Evolutionary conservation across 2,888 invertebrate species (phyloP).

Genomic region (Gisinianus flammeolus): DNA sequence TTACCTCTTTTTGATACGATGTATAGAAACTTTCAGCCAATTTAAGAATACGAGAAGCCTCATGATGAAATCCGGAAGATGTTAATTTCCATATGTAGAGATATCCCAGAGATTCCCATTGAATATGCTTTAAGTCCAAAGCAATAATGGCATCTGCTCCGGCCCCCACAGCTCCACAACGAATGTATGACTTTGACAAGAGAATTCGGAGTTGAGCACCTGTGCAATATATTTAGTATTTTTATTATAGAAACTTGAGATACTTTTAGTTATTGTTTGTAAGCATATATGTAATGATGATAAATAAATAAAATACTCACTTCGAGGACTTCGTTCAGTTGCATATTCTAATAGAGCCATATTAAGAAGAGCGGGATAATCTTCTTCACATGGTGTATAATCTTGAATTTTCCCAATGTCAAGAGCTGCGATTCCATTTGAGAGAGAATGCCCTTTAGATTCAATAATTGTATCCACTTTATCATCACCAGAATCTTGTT

Average conservation of each 20-base stretch:
- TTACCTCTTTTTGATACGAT: conserved; percentile 85
- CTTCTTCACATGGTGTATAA: conserved; percentile 39
- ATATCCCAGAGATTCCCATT: conserved; percentile 89
- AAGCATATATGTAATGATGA: no score
- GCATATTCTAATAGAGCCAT: conserved; percentile 74
- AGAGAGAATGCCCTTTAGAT: conserved; percentile 19
- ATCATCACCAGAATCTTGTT: conserved; percentile 3
- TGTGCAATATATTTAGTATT: no score
- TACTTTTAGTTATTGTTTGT: no score
- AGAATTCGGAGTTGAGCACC: conserved; percentile 82
- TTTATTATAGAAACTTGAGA: no score
- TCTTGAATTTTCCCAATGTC: background rate
- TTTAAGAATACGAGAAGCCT: conserved; percentile 74
- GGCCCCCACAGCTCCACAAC: conserved; percentile 72
- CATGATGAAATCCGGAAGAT: conserved; percentile 73
- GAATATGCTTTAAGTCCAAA: conserved; percentile 90
- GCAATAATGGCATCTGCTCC: conserved; percentile 77
- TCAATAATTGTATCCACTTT: conserved; percentile 28
- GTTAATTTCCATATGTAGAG: conserved; percentile 71
- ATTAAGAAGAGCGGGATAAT: conserved; percentile 50
- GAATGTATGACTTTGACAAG: conserved; percentile 77
- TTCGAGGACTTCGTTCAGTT: conserved; percentile 78
- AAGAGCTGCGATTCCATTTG: conserved; percentile 27
- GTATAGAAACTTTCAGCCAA: conserved; percentile 84
- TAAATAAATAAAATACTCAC: no score